These are phyloP conservation scores for Erebia ligea DNA, from an alignment of 2,888 invertebrate genomes.

Conservation along the genomic window DNA sequence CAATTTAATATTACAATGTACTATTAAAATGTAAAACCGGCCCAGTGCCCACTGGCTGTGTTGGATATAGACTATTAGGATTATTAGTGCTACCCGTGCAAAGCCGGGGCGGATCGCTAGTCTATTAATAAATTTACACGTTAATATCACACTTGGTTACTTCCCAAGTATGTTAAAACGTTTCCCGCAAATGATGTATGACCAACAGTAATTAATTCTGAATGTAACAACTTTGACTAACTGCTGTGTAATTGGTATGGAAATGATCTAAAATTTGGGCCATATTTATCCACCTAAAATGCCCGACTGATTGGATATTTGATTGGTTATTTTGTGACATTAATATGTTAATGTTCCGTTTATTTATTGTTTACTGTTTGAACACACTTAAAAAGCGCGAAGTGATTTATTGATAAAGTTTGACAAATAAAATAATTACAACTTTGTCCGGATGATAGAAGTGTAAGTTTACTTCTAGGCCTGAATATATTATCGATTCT, in stretches of 20 bases:
- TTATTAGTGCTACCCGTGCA: no score
- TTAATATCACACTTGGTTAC: background rate
- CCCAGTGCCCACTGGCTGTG: no score
- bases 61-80: no score
- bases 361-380: slow-evolving; percentile 20
- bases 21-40: no score
- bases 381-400: slow-evolving; percentile 2
- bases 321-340: slow-evolving; percentile 29
- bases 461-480: no score
- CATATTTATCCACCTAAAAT: slow-evolving; percentile 34
- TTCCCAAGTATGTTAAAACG: slow-evolving; percentile 7
- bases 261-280: slow-evolving; percentile 59
- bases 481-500: no score
- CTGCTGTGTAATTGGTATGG: slow-evolving; percentile 67
- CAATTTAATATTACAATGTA: no score
- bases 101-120: no score
- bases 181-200: slow-evolving; percentile 18
- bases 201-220: slow-evolving; percentile 27
- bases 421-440: background rate
- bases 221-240: slow-evolving; percentile 37
- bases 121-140: slow-evolving; percentile 1
- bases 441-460: no score
- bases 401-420: background rate
- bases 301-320: slow-evolving; percentile 31
- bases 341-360: slow-evolving; percentile 25